phyloP scores from a whole-genome alignment of 2,797 vertebrate genomes.

The Bryconaethiops microstoma region DNA sequence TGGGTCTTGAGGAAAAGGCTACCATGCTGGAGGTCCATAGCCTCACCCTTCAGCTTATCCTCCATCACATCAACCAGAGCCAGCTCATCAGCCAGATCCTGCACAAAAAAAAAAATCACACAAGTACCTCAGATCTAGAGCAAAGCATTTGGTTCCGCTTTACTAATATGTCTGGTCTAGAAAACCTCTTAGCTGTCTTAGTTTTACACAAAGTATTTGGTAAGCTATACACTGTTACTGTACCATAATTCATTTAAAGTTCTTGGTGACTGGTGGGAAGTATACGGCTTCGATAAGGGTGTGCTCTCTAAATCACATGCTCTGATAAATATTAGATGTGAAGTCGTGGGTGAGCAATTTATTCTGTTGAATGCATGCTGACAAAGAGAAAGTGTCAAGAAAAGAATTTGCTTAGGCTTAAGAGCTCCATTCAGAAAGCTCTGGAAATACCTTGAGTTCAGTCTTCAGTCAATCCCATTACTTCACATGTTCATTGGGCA shows the following conservation, averaged over 20 bases:
- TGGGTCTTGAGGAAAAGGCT: slow-evolving; percentile 93
- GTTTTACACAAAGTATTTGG: too few species aligned
- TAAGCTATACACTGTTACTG: too few species aligned
- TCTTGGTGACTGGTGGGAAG: not conserved
- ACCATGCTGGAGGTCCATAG: slow-evolving; percentile 95
- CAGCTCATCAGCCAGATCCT: slow-evolving; percentile 91
- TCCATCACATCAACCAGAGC: slow-evolving; percentile 95
- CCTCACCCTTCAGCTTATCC: slow-evolving; percentile 93
- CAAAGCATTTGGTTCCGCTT: too few species aligned
- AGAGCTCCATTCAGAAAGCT: slow-evolving; percentile 27
- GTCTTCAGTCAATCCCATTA: not conserved
- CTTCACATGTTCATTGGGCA: not conserved
- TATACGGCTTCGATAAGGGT: not conserved
- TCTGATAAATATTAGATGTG: not conserved
- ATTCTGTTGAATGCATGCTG: not conserved
- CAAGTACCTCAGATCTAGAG: too few species aligned
- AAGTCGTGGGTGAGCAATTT: not conserved
- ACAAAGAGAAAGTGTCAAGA: not conserved
- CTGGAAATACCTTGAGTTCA: slow-evolving; percentile 5
- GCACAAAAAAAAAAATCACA: too few species aligned
- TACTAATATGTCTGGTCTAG: too few species aligned
- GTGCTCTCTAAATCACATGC: not conserved
- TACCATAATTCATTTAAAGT: not conserved
- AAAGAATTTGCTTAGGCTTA: slow-evolving; percentile 1
- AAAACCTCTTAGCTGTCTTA: too few species aligned